These are phyloP conservation scores for Neocrepidodera transversa DNA, from an alignment of 2,888 invertebrate species.

Conservation along the genomic window DNA sequence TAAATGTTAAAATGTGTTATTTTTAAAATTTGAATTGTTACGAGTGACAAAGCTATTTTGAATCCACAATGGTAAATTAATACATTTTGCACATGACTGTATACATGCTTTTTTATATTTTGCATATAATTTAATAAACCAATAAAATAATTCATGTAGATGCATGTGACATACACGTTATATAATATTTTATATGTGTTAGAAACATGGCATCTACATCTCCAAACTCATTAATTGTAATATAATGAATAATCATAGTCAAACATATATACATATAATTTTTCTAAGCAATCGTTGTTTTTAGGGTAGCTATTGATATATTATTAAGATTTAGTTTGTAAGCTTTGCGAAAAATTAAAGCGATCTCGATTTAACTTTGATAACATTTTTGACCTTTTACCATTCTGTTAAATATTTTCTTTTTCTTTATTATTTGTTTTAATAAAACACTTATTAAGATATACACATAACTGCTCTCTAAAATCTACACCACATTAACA, in stretches of 20 bases:
- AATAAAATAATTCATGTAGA: slow-evolving; percentile 43
- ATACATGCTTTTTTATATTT: slow-evolving; percentile 60
- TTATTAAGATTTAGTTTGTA: slow-evolving; percentile 61
- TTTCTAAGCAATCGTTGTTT: slow-evolving; percentile 63
- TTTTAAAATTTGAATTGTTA: slow-evolving; percentile 25
- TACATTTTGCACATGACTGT: slow-evolving; percentile 58
- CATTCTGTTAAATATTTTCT: slow-evolving; percentile 48
- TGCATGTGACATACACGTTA: slow-evolving; percentile 50
- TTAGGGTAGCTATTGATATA: slow-evolving; percentile 61
- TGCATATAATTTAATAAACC: slow-evolving; percentile 51
- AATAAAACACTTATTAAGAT: slow-evolving; percentile 41
- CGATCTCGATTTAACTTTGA: slow-evolving; percentile 58
- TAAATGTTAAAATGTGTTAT: slow-evolving; percentile 33
- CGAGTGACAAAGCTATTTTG: slow-evolving; percentile 32
- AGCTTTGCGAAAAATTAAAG: slow-evolving; percentile 62
- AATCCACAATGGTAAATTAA: slow-evolving; percentile 40
- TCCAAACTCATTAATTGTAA: slow-evolving; percentile 58
- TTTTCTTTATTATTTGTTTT: slow-evolving; percentile 46
- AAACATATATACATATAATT: slow-evolving; percentile 61
- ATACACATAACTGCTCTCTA: slow-evolving; percentile 8
- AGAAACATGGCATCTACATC: slow-evolving; percentile 55
- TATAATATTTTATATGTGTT: slow-evolving; percentile 50
- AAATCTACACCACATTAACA: neutral
- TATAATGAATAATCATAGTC: slow-evolving; percentile 58
- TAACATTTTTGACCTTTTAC: slow-evolving; percentile 52